Percentiles rank a stretch among this genome's conserved stretches.
phyloP scores from a whole-genome alignment of 2,888 invertebrate species.

The Protonemura montana region DNA sequence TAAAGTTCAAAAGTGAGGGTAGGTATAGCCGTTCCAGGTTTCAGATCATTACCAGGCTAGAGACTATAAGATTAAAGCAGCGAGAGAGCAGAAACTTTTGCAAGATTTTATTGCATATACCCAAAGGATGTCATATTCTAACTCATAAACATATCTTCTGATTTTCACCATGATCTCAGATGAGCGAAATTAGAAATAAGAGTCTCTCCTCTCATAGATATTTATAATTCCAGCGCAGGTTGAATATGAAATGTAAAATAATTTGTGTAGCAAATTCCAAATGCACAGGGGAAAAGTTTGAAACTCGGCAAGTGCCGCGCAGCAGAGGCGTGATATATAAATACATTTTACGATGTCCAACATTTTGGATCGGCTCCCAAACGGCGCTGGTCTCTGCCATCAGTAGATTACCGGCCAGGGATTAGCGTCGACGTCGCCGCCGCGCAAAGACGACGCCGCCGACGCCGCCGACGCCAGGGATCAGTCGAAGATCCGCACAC shows the following conservation, averaged over 20 bases:
- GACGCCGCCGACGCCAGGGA: neutral
- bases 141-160: neutral
- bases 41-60: neutral
- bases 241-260: neutral
- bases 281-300: neutral
- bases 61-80: no score
- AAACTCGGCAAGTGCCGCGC: neutral
- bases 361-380: conserved; percentile 18
- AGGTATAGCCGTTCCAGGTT: neutral
- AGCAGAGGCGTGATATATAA: neutral
- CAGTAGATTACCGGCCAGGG: conserved; percentile 23
- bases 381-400: neutral
- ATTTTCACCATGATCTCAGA: neutral
- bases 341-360: conserved; percentile 22
- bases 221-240: neutral
- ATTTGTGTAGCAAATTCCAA: neutral
- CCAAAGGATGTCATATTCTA: neutral
- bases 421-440: conserved; percentile 10
- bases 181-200: neutral
- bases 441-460: neutral
- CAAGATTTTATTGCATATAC: neutral
- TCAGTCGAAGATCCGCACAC: conserved; percentile 24
- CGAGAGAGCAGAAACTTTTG: neutral
- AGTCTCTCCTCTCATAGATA: neutral
- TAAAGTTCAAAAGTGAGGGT: neutral